Evolutionary conservation across 2,888 invertebrate genomes (phyloP).

Genomic region (Synergus umbraculus): DNA sequence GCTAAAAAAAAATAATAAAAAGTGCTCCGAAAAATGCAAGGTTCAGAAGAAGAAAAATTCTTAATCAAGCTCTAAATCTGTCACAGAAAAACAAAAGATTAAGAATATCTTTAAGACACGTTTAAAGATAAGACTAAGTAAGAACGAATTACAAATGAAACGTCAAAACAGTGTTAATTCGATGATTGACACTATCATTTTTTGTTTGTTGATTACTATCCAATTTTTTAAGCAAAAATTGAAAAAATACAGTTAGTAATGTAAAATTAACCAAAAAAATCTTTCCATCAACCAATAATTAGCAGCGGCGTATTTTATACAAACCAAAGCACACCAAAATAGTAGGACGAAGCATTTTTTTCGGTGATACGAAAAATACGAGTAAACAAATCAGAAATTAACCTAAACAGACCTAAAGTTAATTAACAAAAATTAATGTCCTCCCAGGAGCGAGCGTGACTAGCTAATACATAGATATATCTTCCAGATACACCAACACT

Average conservation of each 20-base stretch:
- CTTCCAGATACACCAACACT: slow-evolving; percentile 33
- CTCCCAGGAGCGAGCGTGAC: slow-evolving; percentile 36
- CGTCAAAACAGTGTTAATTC: background rate
- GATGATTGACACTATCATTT: too few species aligned
- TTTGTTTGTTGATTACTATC: too few species aligned
- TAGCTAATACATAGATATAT: slow-evolving; percentile 7
- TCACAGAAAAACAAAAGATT: slow-evolving; percentile 12
- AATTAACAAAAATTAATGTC: slow-evolving; percentile 42
- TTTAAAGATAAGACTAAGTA: background rate
- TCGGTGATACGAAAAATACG: slow-evolving; percentile 2
- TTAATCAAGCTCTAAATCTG: slow-evolving; percentile 3
- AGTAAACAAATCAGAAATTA: slow-evolving; percentile 11
- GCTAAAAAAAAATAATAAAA: background rate
- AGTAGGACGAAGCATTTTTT: background rate
- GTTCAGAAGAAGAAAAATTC: background rate
- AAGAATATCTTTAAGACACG: background rate
- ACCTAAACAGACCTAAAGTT: background rate
- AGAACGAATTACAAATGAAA: background rate
- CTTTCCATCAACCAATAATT: too few species aligned
- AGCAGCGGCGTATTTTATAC: too few species aligned
- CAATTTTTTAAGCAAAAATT: background rate
- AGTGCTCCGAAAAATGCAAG: background rate
- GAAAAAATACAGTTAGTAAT: too few species aligned
- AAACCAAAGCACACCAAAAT: too few species aligned
- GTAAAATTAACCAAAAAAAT: too few species aligned